phyloP scores from a whole-genome alignment of 1,140 invertebrate species.

The Atta colombica region DNA sequence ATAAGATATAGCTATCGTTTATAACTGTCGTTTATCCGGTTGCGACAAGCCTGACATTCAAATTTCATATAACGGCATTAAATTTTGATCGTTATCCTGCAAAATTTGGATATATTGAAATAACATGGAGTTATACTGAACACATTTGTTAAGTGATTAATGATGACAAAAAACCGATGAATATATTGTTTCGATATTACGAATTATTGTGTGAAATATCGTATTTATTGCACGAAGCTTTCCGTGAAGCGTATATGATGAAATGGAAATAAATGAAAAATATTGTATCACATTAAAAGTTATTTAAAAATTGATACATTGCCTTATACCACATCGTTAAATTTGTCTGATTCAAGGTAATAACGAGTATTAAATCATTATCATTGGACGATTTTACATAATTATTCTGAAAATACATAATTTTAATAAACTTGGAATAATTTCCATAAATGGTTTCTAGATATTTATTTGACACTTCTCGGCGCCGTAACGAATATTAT shows the following conservation, averaged over 20 bases:
- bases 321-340: not conserved
- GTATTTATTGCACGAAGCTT: slow-evolving; percentile 18
- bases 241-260: not conserved
- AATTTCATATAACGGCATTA: slow-evolving; percentile 14
- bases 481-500: slow-evolving; percentile 40
- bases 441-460: slow-evolving; percentile 47
- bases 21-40: slow-evolving; percentile 23
- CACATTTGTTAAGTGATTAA: slow-evolving; percentile 25
- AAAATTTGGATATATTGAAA: not conserved
- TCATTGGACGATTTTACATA: slow-evolving; percentile 3
- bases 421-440: slow-evolving; percentile 34
- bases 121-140: not conserved
- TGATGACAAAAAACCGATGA: slow-evolving; percentile 2
- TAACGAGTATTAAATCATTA: slow-evolving; percentile 21
- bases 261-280: slow-evolving; percentile 20
- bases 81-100: slow-evolving; percentile 1
- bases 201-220: not conserved
- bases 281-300: not conserved
- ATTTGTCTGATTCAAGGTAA: slow-evolving; percentile 6
- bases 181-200: not conserved
- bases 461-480: slow-evolving; percentile 62
- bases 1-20: not conserved
- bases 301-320: not conserved
- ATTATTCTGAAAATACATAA: slow-evolving; percentile 23
- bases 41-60: not conserved